Evolutionary conservation across 2,797 vertebrate genomes (phyloP).

Genomic region (Limosa lapponica): DNA sequence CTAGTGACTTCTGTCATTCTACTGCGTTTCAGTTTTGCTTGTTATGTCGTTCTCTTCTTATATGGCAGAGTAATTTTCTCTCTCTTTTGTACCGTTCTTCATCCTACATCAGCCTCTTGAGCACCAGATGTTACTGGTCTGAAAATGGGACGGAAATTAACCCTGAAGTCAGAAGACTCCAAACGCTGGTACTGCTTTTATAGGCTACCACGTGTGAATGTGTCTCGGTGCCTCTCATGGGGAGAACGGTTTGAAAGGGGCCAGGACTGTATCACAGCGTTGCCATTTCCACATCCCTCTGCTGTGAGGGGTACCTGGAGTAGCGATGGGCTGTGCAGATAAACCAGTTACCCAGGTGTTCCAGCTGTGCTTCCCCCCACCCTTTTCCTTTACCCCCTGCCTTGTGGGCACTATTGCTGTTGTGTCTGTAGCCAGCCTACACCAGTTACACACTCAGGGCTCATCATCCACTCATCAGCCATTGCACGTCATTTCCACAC

Average conservation of each 20-base stretch:
- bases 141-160: conserved; percentile 14
- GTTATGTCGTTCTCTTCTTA: background rate
- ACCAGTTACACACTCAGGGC: rapidly evolving
- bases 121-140: background rate
- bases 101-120: background rate
- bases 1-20: conserved; percentile 5
- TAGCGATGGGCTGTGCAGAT: rapidly evolving
- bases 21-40: background rate
- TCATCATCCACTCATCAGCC: background rate
- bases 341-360: background rate
- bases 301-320: background rate
- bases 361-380: background rate
- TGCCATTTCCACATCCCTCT: background rate
- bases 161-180: conserved; percentile 1
- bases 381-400: background rate
- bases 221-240: background rate
- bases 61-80: conserved; percentile 2
- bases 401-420: background rate
- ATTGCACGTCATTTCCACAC: background rate
- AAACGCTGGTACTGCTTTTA: background rate
- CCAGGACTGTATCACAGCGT: background rate
- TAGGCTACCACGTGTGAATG: background rate
- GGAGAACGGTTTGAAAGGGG: background rate
- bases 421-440: background rate
- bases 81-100: background rate